Evolutionary conservation across 2,113 vertebrate species (phyloP).

Genomic region (Andinoacara biseriatus): DNA sequence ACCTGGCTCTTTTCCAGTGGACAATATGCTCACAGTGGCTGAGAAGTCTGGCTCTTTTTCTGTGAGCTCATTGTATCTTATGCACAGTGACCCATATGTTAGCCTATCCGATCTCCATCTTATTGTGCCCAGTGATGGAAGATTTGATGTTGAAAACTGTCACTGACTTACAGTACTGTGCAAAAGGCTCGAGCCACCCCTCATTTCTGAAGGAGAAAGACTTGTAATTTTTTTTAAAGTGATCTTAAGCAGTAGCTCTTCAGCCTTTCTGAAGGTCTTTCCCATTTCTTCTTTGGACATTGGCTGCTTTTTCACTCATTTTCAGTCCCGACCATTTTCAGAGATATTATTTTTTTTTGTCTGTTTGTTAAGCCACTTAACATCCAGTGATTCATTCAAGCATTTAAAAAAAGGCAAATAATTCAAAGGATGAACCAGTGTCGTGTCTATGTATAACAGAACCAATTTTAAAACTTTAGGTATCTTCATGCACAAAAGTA

Average conservation of each 20-base stretch:
- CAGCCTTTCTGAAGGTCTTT: background rate
- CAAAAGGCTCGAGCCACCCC: no score
- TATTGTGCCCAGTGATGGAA: background rate
- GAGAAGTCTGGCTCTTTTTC: constrained; percentile 21
- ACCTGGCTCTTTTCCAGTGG: constrained; percentile 51
- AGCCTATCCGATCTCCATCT: background rate
- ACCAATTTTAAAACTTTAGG: no score
- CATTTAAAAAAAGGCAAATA: no score
- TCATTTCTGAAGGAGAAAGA: background rate
- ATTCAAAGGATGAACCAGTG: no score
- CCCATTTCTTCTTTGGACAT: background rate
- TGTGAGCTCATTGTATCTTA: background rate
- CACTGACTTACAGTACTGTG: no score
- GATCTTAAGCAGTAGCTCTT: background rate
- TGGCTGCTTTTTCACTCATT: background rate
- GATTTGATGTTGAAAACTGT: no score
- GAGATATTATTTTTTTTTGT: no score
- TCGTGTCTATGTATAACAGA: no score
- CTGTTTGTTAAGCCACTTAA: no score
- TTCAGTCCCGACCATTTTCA: no score
- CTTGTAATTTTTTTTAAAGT: background rate
- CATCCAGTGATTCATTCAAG: no score
- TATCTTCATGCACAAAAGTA: no score
- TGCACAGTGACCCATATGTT: background rate
- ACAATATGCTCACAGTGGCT: constrained; percentile 37